Percentiles rank a stretch among this genome's conserved stretches.
Conservation (phyloP, 2,888 invertebrate genomes). For the Pyrgus malvae region DNA sequence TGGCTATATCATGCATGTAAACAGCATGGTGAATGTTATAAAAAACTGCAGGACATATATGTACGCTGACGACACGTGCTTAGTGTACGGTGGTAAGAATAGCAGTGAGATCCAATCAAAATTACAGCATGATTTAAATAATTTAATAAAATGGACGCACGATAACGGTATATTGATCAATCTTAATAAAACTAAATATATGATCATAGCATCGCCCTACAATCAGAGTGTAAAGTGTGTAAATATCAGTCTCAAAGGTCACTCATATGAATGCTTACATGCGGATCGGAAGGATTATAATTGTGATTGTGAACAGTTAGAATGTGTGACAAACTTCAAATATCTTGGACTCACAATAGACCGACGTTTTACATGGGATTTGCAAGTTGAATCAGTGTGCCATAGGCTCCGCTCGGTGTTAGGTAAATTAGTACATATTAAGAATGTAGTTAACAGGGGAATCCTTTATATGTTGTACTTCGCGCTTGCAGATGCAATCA, state of each 20-base stretch:
- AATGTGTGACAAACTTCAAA: background rate
- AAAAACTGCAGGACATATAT: conserved; percentile 2
- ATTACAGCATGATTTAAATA: background rate
- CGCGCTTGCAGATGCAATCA: background rate
- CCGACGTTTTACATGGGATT: background rate
- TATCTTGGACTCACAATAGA: background rate
- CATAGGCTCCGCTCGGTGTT: background rate
- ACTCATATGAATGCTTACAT: background rate
- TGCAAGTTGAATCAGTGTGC: background rate
- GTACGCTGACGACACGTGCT: conserved; percentile 8
- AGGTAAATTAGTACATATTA: background rate
- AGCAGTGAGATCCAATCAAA: background rate
- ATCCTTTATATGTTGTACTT: background rate
- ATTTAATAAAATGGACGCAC: conserved; percentile 3
- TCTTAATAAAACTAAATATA: conserved; percentile 12
- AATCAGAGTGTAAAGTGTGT: background rate
- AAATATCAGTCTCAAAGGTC: background rate
- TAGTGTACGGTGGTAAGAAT: background rate
- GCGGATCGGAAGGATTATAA: background rate
- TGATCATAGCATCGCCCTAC: background rate
- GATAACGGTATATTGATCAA: conserved; percentile 8
- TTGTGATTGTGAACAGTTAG: background rate
- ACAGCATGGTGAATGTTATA: conserved; percentile 30
- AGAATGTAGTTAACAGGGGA: background rate
- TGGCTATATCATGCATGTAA: conserved; percentile 34